A percentile compares a stretch with the other conserved stretches of the same genome.
phyloP scores from a whole-genome alignment of 2,113 vertebrate genomes.

The Acinonyx jubatus region DNA sequence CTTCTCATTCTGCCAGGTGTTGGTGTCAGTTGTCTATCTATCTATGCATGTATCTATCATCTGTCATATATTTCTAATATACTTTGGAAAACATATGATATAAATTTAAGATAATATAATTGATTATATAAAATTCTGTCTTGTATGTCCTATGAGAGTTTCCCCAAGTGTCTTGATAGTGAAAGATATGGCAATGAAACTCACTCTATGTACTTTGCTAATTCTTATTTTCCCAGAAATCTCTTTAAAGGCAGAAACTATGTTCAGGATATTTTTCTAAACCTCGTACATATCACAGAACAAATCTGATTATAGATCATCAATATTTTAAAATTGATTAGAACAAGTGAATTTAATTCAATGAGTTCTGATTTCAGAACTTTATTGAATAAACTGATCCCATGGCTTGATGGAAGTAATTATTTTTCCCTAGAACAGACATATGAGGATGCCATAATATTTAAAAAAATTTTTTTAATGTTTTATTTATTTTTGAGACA shows the following conservation, averaged over 20 bases:
- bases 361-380: slow-evolving; percentile 2
- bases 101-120: not conserved
- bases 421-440: slow-evolving; percentile 23
- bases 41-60: not conserved
- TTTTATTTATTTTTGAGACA: too few species aligned
- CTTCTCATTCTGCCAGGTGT: not conserved
- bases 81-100: not conserved
- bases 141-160: not conserved
- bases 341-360: slow-evolving; percentile 48
- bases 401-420: slow-evolving; percentile 24
- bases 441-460: not conserved
- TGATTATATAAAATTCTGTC: not conserved
- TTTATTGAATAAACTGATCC: slow-evolving; percentile 25
- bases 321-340: slow-evolving; percentile 33
- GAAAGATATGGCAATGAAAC: not conserved
- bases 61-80: not conserved
- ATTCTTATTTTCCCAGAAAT: not conserved
- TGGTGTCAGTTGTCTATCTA: too few species aligned
- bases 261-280: not conserved
- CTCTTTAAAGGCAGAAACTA: not conserved
- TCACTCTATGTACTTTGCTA: not conserved
- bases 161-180: not conserved
- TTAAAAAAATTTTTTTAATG: too few species aligned
- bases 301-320: slow-evolving; percentile 25
- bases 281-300: not conserved